phyloP scores from a whole-genome alignment of 2,888 invertebrate genomes.

The Tipula unca region DNA sequence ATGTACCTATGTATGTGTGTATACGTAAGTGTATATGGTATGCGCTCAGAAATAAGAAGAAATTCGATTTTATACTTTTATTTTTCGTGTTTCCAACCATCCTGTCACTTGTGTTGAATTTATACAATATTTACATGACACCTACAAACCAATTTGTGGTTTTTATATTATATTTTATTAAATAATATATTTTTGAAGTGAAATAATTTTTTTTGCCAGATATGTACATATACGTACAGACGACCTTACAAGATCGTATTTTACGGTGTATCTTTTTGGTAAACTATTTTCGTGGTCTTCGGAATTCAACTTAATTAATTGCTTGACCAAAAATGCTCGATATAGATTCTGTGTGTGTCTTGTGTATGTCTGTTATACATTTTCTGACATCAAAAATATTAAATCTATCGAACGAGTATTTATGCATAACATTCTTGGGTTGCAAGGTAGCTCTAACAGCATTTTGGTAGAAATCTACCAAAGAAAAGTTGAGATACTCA shows the following conservation, averaged over 20 bases:
- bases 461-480: too few relatives aligned
- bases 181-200: background rate
- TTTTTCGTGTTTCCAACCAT: background rate
- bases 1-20: background rate
- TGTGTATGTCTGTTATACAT: too few relatives aligned
- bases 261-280: background rate
- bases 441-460: too few relatives aligned
- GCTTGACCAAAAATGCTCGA: too few relatives aligned
- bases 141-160: slow-evolving; percentile 18
- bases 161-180: background rate
- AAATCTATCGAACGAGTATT: too few relatives aligned
- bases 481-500: too few relatives aligned
- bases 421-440: too few relatives aligned
- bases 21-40: background rate
- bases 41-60: background rate
- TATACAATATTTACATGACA: slow-evolving; percentile 20
- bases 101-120: background rate
- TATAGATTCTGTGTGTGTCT: too few relatives aligned
- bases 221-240: background rate
- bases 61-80: background rate
- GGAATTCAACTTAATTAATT: too few relatives aligned
- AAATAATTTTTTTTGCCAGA: background rate
- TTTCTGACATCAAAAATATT: too few relatives aligned
- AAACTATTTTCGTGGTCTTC: too few relatives aligned
- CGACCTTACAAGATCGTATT: background rate